These are phyloP conservation scores for Semotilus atromaculatus DNA, from an alignment of 2,797 vertebrate species.

Conservation along the genomic window DNA sequence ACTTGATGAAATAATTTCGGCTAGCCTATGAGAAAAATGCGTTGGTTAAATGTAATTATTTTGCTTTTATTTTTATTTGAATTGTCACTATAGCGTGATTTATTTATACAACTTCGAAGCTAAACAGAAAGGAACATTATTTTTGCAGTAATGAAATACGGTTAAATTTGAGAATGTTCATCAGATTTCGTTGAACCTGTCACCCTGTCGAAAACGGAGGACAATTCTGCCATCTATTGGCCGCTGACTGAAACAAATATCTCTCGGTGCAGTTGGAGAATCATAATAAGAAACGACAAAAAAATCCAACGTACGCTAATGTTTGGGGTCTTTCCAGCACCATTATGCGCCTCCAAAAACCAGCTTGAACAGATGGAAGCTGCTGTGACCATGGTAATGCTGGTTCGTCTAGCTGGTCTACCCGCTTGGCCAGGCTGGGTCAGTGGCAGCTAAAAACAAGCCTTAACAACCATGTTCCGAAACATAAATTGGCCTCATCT, in stretches of 20 bases:
- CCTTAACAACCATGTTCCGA: neutral
- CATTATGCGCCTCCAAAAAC: too few relatives aligned
- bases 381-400: neutral
- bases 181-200: neutral
- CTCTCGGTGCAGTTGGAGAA: too few relatives aligned
- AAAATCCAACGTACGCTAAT: neutral
- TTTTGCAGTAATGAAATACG: neutral
- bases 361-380: neutral
- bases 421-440: neutral
- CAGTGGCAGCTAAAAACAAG: neutral
- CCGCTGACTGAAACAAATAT: neutral
- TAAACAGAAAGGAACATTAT: neutral
- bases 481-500: neutral
- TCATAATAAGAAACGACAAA: too few relatives aligned
- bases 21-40: neutral
- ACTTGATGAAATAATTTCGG: neutral
- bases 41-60: neutral
- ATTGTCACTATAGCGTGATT: neutral
- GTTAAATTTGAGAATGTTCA: neutral
- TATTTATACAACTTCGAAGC: neutral
- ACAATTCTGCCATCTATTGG: constrained; percentile 51
- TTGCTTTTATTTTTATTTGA: neutral
- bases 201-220: neutral
- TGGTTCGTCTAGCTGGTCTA: neutral
- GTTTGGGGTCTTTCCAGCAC: too few relatives aligned